These are phyloP conservation scores for Eupithecia dodoneata DNA, from an alignment of 2,888 invertebrate genomes.

Conservation along the genomic window DNA sequence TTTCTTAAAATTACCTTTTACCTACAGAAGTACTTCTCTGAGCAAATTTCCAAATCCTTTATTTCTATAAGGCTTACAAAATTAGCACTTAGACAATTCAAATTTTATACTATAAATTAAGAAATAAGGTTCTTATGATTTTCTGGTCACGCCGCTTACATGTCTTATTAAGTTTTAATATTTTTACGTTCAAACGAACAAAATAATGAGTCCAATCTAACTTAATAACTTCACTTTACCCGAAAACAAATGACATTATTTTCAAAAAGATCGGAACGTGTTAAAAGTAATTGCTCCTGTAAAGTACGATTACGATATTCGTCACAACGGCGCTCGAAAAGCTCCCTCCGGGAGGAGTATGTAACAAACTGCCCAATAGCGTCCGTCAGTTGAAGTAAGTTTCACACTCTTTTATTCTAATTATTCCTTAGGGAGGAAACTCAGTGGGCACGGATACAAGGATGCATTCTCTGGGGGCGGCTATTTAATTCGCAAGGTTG, in stretches of 20 bases:
- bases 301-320: constrained; percentile 47
- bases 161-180: neutral
- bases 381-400: constrained; percentile 69
- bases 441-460: constrained; percentile 63
- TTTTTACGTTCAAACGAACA: neutral
- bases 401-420: constrained; percentile 80
- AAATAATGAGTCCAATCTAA: neutral
- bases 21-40: too few species aligned
- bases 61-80: too few species aligned
- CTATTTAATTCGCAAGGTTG: constrained; percentile 63
- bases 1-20: too few species aligned
- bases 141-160: too few species aligned
- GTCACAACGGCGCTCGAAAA: constrained; percentile 50
- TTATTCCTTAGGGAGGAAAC: constrained; percentile 67
- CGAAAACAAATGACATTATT: neutral
- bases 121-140: too few species aligned
- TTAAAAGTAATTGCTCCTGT: constrained; percentile 7
- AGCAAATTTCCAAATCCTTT: too few species aligned
- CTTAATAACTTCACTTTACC: neutral
- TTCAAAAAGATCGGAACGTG: neutral
- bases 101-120: too few species aligned
- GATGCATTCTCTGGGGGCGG: constrained; percentile 55
- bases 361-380: constrained; percentile 59
- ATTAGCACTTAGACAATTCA: too few species aligned
- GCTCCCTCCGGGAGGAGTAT: constrained; percentile 48